These are phyloP conservation scores for Byasa hedistus DNA, from an alignment of 2,888 invertebrate species.

Conservation along the genomic window DNA sequence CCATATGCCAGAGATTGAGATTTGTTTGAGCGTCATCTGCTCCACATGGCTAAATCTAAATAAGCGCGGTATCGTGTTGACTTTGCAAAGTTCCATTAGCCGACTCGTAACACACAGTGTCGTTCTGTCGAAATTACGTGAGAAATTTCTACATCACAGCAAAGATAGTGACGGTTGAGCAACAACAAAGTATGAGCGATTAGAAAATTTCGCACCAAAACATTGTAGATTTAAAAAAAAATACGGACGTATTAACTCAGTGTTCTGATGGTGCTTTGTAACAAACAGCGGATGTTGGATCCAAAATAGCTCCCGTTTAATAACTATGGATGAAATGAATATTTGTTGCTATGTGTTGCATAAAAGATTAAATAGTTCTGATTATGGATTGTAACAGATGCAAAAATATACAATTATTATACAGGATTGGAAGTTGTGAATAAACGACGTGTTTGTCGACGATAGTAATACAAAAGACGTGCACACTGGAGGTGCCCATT, in stretches of 20 bases:
- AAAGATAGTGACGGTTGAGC: conserved; percentile 36
- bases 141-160: conserved; percentile 46
- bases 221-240: not conserved
- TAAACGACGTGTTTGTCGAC: conserved; percentile 13
- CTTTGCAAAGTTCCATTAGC: conserved; percentile 73
- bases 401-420: conserved; percentile 24
- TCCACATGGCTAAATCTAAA: conserved; percentile 69
- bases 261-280: not conserved
- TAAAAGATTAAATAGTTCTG: conserved; percentile 4
- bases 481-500: conserved; percentile 10
- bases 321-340: not conserved
- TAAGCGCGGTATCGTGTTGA: conserved; percentile 66
- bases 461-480: conserved; percentile 22
- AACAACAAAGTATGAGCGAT: conserved; percentile 33
- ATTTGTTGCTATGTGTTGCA: not conserved
- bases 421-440: conserved; percentile 21
- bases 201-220: conserved; percentile 24
- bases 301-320: not conserved
- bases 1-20: conserved; percentile 77
- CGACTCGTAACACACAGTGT: conserved; percentile 67
- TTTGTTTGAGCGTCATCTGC: conserved; percentile 78
- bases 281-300: not conserved
- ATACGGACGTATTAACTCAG: not conserved
- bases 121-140: conserved; percentile 64
- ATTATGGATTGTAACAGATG: not conserved